phyloP scores from a whole-genome alignment of 2,888 invertebrate genomes.

The Trachelus troglodyta region DNA sequence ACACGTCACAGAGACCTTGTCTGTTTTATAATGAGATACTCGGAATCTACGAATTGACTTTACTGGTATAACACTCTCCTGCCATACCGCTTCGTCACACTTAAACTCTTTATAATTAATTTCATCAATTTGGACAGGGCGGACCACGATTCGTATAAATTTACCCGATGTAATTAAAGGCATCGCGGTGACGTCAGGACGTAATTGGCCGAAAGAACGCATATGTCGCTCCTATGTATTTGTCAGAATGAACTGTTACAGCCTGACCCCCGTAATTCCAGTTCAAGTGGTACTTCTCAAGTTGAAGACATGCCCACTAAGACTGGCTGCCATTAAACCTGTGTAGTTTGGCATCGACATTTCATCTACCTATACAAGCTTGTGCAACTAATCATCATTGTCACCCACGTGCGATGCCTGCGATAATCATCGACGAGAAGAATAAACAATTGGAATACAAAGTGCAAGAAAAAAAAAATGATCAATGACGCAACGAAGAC shows the following conservation, averaged over 20 bases:
- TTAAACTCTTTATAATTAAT: neutral
- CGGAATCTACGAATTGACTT: neutral
- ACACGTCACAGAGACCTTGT: neutral
- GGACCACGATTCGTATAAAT: neutral
- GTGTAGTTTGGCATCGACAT: neutral
- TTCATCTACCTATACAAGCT: neutral
- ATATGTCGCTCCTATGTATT: neutral
- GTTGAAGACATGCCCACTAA: neutral
- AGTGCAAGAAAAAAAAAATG: neutral
- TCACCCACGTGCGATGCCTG: neutral
- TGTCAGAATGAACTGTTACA: neutral
- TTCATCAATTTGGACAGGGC: neutral
- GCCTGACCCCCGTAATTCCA: neutral
- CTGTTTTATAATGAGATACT: neutral
- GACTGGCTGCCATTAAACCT: neutral
- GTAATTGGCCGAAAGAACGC: neutral
- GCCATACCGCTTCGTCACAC: neutral
- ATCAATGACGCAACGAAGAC: neutral
- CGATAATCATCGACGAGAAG: neutral
- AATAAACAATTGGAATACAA: neutral
- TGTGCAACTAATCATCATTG: neutral
- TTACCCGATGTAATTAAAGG: neutral
- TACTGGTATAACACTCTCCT: neutral
- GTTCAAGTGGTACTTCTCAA: neutral
- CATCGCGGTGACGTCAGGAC: neutral